Evolutionary conservation across 2,888 invertebrate species (phyloP).

Genomic region (Bembecia ichneumoniformis): DNA sequence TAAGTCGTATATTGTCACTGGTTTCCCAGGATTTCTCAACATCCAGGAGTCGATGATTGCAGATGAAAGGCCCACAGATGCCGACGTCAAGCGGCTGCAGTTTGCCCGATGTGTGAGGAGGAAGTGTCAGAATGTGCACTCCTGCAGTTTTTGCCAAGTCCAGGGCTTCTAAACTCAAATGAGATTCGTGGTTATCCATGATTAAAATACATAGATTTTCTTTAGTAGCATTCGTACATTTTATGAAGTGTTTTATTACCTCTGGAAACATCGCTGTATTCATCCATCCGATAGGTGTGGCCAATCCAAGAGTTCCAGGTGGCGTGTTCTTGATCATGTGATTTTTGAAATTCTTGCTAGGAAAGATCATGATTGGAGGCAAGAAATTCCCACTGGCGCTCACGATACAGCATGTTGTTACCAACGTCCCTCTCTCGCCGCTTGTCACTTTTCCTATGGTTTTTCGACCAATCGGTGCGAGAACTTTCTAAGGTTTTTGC

Average conservation of each 20-base stretch:
- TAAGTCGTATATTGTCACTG: conserved; percentile 36
- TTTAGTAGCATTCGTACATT: not conserved
- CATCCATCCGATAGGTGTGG: not conserved
- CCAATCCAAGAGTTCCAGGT: not conserved
- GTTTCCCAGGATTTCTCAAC: conserved; percentile 33
- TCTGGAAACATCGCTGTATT: not conserved
- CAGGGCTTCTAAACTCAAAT: too few species aligned
- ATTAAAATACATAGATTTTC: too few species aligned
- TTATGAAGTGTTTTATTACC: not conserved
- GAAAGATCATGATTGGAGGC: not conserved
- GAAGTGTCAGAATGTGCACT: conserved; percentile 39
- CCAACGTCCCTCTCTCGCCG: not conserved
- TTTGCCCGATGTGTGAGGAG: conserved; percentile 40
- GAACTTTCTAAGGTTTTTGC: not conserved
- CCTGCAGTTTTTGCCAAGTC: too few species aligned
- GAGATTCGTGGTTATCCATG: too few species aligned
- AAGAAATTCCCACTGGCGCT: not conserved
- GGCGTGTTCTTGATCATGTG: not conserved
- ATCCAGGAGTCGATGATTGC: conserved; percentile 30
- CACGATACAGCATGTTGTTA: not conserved
- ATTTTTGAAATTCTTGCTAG: not conserved
- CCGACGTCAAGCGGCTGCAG: conserved; percentile 42
- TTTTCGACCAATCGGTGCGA: not conserved
- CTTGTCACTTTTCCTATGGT: not conserved
- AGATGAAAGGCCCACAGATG: conserved; percentile 36